These are phyloP conservation scores for Temnothorax curvispinosus DNA, from an alignment of 1,140 invertebrate genomes.

Conservation along the genomic window DNA sequence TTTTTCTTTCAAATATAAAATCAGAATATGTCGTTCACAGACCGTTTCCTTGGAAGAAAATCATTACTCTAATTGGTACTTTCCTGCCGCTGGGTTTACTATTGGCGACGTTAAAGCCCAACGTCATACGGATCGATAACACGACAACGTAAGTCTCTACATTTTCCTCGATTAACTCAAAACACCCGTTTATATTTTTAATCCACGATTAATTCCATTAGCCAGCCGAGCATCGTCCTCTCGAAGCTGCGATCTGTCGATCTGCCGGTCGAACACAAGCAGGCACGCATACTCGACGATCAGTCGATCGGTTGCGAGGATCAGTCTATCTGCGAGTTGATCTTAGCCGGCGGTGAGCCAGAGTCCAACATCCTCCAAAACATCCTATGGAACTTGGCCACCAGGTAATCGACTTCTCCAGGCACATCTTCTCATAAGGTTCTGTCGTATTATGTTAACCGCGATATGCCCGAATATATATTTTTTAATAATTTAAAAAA, in stretches of 20 bases:
- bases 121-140: constrained; percentile 76
- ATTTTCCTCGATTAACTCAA: not conserved
- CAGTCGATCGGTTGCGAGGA: constrained; percentile 75
- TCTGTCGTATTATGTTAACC: not conserved
- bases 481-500: not conserved
- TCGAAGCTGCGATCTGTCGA: constrained; percentile 79
- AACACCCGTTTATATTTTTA: not conserved
- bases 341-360: constrained; percentile 72
- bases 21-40: constrained; percentile 59
- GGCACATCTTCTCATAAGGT: not conserved
- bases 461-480: too few relatives aligned
- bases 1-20: constrained; percentile 7
- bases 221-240: constrained; percentile 78
- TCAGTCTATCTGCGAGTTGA: constrained; percentile 79
- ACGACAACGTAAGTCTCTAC: constrained; percentile 77
- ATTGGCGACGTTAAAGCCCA: constrained; percentile 81
- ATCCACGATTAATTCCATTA: constrained; percentile 42
- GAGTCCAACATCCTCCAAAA: constrained; percentile 77
- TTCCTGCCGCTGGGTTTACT: constrained; percentile 83
- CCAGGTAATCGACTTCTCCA: constrained; percentile 72
- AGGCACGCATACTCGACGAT: not conserved
- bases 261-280: constrained; percentile 80
- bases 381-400: constrained; percentile 78
- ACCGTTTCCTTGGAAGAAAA: constrained; percentile 81
- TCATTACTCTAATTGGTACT: constrained; percentile 81